phyloP scores from a whole-genome alignment of 1,140 invertebrate species.

The Scaptodrosophila lebanonensis region DNA sequence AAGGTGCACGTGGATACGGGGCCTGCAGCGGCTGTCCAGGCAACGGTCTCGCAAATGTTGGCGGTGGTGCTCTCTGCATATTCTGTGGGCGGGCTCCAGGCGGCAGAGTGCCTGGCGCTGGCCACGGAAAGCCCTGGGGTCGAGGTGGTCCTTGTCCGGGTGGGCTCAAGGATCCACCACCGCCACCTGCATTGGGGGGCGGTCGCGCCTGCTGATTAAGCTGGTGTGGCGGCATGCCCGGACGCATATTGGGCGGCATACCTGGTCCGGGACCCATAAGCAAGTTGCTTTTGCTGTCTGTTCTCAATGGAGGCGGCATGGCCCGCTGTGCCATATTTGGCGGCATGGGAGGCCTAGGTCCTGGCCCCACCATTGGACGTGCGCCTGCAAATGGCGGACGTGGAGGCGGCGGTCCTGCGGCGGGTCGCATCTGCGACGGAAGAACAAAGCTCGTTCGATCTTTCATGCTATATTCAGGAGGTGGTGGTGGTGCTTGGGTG shows the following conservation, averaged over 20 bases:
- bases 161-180: slow-evolving; percentile 56
- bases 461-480: slow-evolving; percentile 14
- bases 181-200: slow-evolving; percentile 35
- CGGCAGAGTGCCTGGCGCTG: slow-evolving; percentile 54
- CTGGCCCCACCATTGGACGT: slow-evolving; percentile 56
- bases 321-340: slow-evolving; percentile 50
- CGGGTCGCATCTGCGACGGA: slow-evolving; percentile 62
- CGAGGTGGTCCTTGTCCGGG: slow-evolving; percentile 60
- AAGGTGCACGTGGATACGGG: slow-evolving; percentile 54
- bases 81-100: slow-evolving; percentile 50
- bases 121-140: slow-evolving; percentile 66
- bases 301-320: slow-evolving; percentile 64
- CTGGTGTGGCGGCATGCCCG: slow-evolving; percentile 56
- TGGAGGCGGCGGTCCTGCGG: slow-evolving; percentile 49
- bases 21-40: slow-evolving; percentile 58
- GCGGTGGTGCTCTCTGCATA: slow-evolving; percentile 55
- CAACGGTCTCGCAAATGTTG: slow-evolving; percentile 51
- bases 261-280: slow-evolving; percentile 55
- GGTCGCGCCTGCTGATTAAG: slow-evolving; percentile 40
- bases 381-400: slow-evolving; percentile 65
- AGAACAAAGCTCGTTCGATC: slow-evolving; percentile 56
- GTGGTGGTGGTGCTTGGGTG: slow-evolving; percentile 21
- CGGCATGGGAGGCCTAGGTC: slow-evolving; percentile 59
- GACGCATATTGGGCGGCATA: slow-evolving; percentile 41
- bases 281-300: slow-evolving; percentile 70